Evolutionary conservation across 2,888 invertebrate genomes (phyloP), one percentile per base, ranked within the genome.

Genomic region (Volucella inflata): DNA sequence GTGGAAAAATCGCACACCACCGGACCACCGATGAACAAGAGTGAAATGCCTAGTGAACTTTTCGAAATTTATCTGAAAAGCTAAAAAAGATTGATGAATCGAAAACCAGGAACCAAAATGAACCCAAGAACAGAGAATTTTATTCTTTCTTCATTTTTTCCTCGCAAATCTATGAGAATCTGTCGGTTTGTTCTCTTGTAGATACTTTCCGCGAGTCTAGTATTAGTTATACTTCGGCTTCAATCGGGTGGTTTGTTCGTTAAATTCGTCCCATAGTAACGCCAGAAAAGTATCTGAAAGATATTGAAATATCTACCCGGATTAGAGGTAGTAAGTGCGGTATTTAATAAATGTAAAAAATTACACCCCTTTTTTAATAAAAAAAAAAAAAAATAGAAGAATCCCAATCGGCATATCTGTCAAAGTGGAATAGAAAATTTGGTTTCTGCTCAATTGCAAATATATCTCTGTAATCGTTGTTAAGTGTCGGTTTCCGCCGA

Each of bases 401-500:
- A 64, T 76, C 64, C 76, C 70, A 76, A 81, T n/a, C 40, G 62
- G 21, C 11, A 40, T 40, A 11, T 4, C 17, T 48, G 6, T 10
- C 30, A 30, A 30, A 30, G 30, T 30, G 30, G 30, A 30, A 30
- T 6, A 30, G 4, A 30, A 36, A 14, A 68, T 36, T 55, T 57
- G 53, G 44, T 46, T 46, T 46, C 17, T 55, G 42, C 44, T 65
- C 16, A 53, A 65, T 64, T 21, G 67, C 48, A 67, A 67, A 48
- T 48, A 62, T 42, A 59, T 53, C 71, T 82, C 48, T 72, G 72
- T 60, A 72, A 78, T 71, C 46, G 72, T 55, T 83, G 42, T 83
- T 50, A 83, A 83, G 82, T 78, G 82, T 78, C 82, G 44, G 78
- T 72, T 72, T 78, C 72, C 78, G 82, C 55, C 71, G 65, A 71